Base-by-base conservation (phyloP, 2,113 vertebrate genomes). In the Tragelaphus strepsiceros region DNA sequence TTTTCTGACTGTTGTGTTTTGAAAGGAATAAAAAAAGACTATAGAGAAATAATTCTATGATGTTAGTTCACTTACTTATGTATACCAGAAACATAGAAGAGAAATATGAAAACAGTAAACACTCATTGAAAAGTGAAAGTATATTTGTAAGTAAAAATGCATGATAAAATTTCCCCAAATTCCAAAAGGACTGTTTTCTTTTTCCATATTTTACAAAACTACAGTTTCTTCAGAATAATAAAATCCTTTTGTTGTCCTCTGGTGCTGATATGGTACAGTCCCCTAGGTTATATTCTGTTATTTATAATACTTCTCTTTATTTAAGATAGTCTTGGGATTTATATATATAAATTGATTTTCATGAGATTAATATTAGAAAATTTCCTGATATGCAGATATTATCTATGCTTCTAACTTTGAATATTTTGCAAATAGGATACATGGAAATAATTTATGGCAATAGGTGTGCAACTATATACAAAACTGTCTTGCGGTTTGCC, bases 401-500 rank as follows among this genome's bases (percentile, higher is more conserved):
- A 88, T 89, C 67, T 83, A 74, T 97, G n/a, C 32, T 61, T 91
- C 78, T 58, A 85, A 64, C 17, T 95, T 92, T 85, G 54, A 90
- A 88, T 94, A 32, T 54, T 95, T 87, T 89, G 39, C 26, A 67
- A 28, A 92, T 53, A 86, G 53, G 6, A 6, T 77, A 46, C 54
- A 30, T n/a, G 26, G 88, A 95, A 81, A 56, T 90, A 95, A 81
- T 92, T 90, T 94, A 67, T 96, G 53, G 46, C 74, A 90, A 54
- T 67, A 67, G n/a, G n/a, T 95, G 90, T 97, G 56, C 64, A 97
- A 86, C 90, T 95, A 62, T 85, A 91, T 94, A 93, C 32, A 88
- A 82, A 88, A 92, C 28, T 93, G 15, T 80, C 62, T 87, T 94
- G 8, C 64, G 82, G 15, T 43, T 95, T 90, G 22, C 26, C 10